Base-by-base conservation (phyloP, 2,888 invertebrate genomes). In the Kryphioiulus occultus region DNA sequence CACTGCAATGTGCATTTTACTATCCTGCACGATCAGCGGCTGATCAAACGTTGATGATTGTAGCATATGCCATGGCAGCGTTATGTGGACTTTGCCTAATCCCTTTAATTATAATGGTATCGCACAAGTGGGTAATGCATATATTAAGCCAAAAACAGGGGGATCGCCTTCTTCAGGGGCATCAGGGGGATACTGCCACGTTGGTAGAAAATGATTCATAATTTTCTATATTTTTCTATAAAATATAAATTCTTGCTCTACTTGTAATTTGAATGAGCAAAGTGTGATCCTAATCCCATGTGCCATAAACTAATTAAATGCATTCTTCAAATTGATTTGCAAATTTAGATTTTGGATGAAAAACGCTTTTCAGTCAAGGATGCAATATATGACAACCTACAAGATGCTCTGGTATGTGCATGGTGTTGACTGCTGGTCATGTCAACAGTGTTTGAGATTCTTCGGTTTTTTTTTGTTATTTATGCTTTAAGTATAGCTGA, bases 1-100 rank as follows among this genome's bases (percentile, higher is more conserved):
- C 88, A 22, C 30, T 88, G 35, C 47, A 86, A 35, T 88, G 88
- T 42, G 85, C 86, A 19, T 78, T 78, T 78, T 85, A 88, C 78
- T 26, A 39, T 42, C 82, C 44, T 17, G 26, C 85, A 35, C 32
- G 32, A 17, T 44, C 85, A 26, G 26, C 59, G 15, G 47, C 39
- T 82, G 47, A 86, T 78, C 86, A 86, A 19, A 86, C 88, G 15
- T 44, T 88, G 35, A 78, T 78, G 78, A 88, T 88, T 42, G 88
- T 86, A 32, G 88, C 88, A 4, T 88, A 88, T 86, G 30, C 42
- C 10, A 86, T 86, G 82, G 88, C 86, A n/a, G 88, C 53, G 4
- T 42, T 88, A 44, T 88, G 86, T 78, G 88, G 86, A 47, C 22
- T 88, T n/a, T 78, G 86, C 39, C 44, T 86, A 39, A 59, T 88